Evolutionary conservation across 1,140 invertebrate genomes (phyloP).

Genomic region (Galendromus occidentalis): DNA sequence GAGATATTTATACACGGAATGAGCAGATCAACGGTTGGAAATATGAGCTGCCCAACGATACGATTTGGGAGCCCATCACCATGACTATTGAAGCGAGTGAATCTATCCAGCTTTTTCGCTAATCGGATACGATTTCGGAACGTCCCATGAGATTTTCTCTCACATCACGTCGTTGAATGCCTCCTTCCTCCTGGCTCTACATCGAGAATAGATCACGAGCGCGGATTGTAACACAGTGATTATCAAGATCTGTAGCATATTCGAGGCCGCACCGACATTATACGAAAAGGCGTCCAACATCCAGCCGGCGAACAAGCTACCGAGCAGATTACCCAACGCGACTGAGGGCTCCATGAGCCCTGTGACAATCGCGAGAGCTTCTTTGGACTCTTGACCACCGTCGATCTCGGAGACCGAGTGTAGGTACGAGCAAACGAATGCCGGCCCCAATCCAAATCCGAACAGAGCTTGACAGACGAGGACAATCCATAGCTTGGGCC

Average conservation of each 20-base stretch:
- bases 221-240: background rate
- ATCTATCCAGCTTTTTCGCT: no score
- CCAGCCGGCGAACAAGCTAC: background rate
- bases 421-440: conserved; percentile 7
- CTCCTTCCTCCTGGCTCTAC: background rate
- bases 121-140: no score
- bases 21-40: no score
- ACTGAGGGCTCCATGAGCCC: conserved; percentile 1
- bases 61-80: no score
- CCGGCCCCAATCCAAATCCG: background rate
- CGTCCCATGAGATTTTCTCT: background rate
- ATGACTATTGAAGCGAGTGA: no score
- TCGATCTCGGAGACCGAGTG: background rate
- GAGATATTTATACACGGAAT: no score
- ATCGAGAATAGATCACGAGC: background rate
- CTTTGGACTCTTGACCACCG: background rate
- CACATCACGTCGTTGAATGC: background rate
- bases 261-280: background rate
- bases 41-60: no score
- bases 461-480: background rate
- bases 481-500: background rate
- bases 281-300: background rate
- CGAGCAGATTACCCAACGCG: background rate
- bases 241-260: background rate
- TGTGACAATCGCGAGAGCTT: background rate